Base-by-base conservation (phyloP, 92 coral and sea anemone genomes). In the Heteractis magnifica region DNA sequence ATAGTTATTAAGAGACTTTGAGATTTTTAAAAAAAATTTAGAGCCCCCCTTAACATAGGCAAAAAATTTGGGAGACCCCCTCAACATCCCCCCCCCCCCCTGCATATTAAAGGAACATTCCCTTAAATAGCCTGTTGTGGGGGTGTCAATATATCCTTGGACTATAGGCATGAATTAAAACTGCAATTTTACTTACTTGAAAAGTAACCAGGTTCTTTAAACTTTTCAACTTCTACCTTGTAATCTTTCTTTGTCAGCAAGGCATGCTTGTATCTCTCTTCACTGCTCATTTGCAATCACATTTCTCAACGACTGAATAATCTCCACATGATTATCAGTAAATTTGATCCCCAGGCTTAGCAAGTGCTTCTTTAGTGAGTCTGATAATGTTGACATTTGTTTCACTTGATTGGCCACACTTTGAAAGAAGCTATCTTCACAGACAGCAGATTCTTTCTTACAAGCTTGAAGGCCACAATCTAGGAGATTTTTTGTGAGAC, bases 181-280 rank as follows among this genome's bases (percentile, higher is more conserved):
- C 26, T 26, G 26, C 1, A 26, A 16, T 65, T 41, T 53, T 11
- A 62, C 87, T 53, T 11, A 62, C 87, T 83, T 83, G 81, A 83
- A 84, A 76, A 77, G 87, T 84, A 84, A 9, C 87, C 87, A 65
- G 83, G 60, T 75, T 75, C 86, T 55, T 73, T 84, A 77, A 6
- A 84, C 64, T 77, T 84, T 52, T 84, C 76, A 20, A 77, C 87
- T 50, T 84, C 83, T 68, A 71, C 85, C 65, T 84, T 81, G 70
- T 58, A 84, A 77, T 84, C 21, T 68, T 48, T 76, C 65, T 84
- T 59, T n/a, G 87, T 52, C 64, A 84, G 49, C 18, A 84, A 72
- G 51, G 86, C 86, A 82, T 82, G 79, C 55, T 77, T 84, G 87
- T 84, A 84, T 71, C 77, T 84, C 51, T 75, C 52, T 74, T 77